These are phyloP conservation scores for Lycophotia porphyrea DNA, from an alignment of 2,888 invertebrate species.

Conservation along the genomic window DNA sequence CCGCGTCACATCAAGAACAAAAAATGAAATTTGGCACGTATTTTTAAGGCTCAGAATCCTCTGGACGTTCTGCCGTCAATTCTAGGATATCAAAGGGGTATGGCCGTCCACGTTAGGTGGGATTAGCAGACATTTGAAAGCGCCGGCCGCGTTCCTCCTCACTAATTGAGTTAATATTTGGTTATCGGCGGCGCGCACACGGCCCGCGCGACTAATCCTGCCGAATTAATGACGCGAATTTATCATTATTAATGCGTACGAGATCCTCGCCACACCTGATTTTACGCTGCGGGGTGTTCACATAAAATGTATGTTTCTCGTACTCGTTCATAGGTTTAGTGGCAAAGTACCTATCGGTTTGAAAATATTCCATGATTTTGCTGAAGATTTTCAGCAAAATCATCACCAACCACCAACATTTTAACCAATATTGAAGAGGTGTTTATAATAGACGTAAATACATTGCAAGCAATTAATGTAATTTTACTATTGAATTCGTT, in stretches of 20 bases:
- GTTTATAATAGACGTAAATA: neutral
- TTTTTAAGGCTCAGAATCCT: conserved; percentile 29
- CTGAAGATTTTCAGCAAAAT: neutral
- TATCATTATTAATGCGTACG: conserved; percentile 89
- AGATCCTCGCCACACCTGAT: conserved; percentile 84
- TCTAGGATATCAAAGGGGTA: conserved; percentile 67
- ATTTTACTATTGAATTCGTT: neutral
- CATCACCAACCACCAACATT: too few species aligned
- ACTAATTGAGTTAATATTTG: conserved; percentile 91
- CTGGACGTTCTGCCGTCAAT: conserved; percentile 41
- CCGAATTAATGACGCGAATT: conserved; percentile 89
- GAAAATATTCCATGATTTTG: neutral
- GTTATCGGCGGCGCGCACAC: conserved; percentile 89
- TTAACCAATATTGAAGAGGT: neutral
- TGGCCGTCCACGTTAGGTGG: conserved; percentile 62
- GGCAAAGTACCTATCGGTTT: neutral
- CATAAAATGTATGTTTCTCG: conserved; percentile 17
- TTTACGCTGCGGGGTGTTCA: conserved; percentile 69
- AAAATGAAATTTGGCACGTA: neutral
- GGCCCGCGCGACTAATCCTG: conserved; percentile 85
- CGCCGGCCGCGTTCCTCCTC: conserved; percentile 79
- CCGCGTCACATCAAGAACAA: neutral
- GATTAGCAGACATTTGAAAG: conserved; percentile 87
- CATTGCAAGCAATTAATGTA: too few species aligned
- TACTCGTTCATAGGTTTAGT: neutral